Base-by-base conservation (phyloP, 1,140 invertebrate species). In the Eupeodes corollae region DNA sequence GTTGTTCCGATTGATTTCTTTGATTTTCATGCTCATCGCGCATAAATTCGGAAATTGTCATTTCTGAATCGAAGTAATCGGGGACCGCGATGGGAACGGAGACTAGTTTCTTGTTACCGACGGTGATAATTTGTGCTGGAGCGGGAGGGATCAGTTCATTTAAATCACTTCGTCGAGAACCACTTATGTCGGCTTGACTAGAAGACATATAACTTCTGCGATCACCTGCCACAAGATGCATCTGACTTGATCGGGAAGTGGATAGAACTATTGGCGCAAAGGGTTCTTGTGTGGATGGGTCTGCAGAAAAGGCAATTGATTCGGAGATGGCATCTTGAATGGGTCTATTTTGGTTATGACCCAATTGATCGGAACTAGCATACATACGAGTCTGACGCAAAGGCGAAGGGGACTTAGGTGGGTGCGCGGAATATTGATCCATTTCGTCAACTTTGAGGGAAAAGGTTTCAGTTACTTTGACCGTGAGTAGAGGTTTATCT, bases 381-480 rank as follows among this genome's bases (percentile, higher is more conserved):
- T 12, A 35, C 12, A 6, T 5, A 35, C 12, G 14, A 35, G 12
- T 5, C 12, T 35, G 34, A 5, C 14, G 34, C 5, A 15, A 52
- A 0, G 59, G 56, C 37, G 56, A 51, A 21, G 44, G 46, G 13
- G 53, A 53, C 37, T 63, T 61, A 0, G 51, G 21, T 10, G 63
- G 62, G 6, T 52, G 55, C 2, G 52, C 19, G 19, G 51, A 44
- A 31, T 67, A 67, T 43, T 67, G 63, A 56, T 67, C 63, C 63
- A 67, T 63, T 35, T 67, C 63, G 32, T 67, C 63, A 8, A 66
- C 63, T 21, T 67, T 67, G 0, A 67, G 46, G 1, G 63, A 66
- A 35, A 67, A 67, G 3, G 63, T 67, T 44, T 67, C 63, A 0
- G 56, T 61, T 0, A 66, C 62, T 2, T 59, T 57, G 11, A 66